A percentile compares a stretch with the other conserved stretches of the same genome.
phyloP scores from a whole-genome alignment of 1,140 invertebrate genomes.

The Zelostemma sp. region DNA sequence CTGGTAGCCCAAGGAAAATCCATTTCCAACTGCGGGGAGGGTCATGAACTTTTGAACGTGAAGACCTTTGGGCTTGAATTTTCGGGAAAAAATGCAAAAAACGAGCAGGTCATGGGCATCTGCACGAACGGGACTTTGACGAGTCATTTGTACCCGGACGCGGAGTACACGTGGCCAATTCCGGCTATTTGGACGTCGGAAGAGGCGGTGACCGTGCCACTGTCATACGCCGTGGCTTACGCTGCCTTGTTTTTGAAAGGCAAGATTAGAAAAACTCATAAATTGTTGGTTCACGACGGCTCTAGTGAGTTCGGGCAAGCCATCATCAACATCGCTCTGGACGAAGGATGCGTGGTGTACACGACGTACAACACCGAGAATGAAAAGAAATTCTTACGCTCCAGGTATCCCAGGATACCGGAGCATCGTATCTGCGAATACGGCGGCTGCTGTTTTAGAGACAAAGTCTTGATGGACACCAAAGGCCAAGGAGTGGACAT shows the following conservation, averaged over 20 bases:
- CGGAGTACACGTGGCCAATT: conserved; percentile 84
- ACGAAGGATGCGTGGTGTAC: conserved; percentile 74
- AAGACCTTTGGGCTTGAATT: conserved; percentile 81
- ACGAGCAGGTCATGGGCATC: conserved; percentile 79
- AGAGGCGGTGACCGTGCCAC: conserved; percentile 74
- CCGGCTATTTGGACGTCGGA: conserved; percentile 71
- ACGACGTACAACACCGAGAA: conserved; percentile 79
- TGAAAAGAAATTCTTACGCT: conserved; percentile 83
- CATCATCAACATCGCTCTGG: conserved; percentile 76
- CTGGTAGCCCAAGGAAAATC: conserved; percentile 80
- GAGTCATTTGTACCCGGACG: conserved; percentile 83
- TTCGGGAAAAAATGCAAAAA: conserved; percentile 70
- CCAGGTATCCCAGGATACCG: conserved; percentile 77
- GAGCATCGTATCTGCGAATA: conserved; percentile 37
- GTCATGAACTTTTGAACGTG: conserved; percentile 70
- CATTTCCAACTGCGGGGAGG: conserved; percentile 75
- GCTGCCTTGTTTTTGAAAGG: conserved; percentile 84
- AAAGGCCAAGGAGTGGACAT: conserved; percentile 77
- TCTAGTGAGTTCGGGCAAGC: conserved; percentile 80
- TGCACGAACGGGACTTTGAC: conserved; percentile 84
- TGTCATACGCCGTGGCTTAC: conserved; percentile 79
- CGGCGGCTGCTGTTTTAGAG: conserved; percentile 69
- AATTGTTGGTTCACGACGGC: conserved; percentile 77
- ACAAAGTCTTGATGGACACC: conserved; percentile 71
- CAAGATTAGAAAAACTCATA: conserved; percentile 71